Percentiles rank a stretch among this genome's conserved stretches.
These are phyloP conservation scores for Conistra vaccinii DNA, from an alignment of 2,888 invertebrate genomes.

Conservation along the genomic window DNA sequence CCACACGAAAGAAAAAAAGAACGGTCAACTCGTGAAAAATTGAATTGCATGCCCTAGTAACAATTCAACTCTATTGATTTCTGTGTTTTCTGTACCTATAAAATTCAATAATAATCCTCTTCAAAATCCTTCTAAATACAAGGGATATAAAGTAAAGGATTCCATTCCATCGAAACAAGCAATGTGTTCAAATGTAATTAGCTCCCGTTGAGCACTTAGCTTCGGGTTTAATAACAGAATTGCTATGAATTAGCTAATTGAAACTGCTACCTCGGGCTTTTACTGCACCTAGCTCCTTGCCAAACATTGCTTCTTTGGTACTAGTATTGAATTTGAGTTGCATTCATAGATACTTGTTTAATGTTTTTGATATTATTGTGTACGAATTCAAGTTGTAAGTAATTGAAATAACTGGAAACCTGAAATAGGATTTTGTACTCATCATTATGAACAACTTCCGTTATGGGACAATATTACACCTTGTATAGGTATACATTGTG, in stretches of 20 bases:
- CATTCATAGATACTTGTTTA: neutral
- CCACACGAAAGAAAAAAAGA: no score
- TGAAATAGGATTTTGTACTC: neutral
- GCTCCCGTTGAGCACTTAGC: conserved; percentile 44
- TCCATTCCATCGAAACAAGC: neutral
- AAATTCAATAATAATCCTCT: neutral
- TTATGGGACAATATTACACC: neutral
- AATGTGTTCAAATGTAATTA: conserved; percentile 40
- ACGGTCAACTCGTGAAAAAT: neutral
- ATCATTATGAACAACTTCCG: neutral
- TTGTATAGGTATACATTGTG: neutral
- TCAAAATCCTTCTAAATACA: neutral
- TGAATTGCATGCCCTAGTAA: neutral
- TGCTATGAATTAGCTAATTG: conserved; percentile 51
- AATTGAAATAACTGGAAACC: neutral
- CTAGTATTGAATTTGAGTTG: neutral
- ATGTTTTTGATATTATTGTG: neutral
- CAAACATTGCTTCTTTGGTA: conserved; percentile 1
- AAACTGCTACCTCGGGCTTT: conserved; percentile 33
- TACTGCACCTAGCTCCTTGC: conserved; percentile 17
- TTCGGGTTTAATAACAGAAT: conserved; percentile 43
- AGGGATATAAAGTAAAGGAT: neutral
- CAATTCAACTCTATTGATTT: neutral
- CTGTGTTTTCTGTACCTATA: neutral
- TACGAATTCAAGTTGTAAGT: neutral